Percentiles rank a stretch among this genome's conserved stretches.
These are phyloP conservation scores for Pedetes capensis DNA, from an alignment of 2,113 vertebrate species.

Conservation along the genomic window DNA sequence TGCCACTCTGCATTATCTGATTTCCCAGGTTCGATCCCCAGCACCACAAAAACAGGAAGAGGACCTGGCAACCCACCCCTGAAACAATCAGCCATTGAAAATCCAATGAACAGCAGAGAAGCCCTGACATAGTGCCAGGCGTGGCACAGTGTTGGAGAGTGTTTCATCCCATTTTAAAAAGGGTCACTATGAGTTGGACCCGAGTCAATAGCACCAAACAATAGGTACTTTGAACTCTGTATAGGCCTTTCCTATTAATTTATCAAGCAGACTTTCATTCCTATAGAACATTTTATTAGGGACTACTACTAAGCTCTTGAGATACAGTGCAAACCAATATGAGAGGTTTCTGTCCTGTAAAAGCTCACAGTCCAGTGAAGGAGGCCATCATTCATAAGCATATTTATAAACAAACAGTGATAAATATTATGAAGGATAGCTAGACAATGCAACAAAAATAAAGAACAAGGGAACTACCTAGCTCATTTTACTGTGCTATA, in stretches of 20 bases:
- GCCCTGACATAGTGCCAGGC: too few relatives aligned
- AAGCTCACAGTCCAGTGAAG: neutral
- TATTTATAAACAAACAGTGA: neutral
- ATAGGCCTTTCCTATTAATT: neutral
- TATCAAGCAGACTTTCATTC: neutral
- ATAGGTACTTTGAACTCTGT: too few relatives aligned
- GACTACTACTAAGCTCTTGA: neutral
- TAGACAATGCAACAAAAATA: neutral
- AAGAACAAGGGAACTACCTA: neutral
- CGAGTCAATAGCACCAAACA: too few relatives aligned
- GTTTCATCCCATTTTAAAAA: too few relatives aligned
- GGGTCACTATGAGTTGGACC: too few relatives aligned
- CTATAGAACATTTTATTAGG: neutral
- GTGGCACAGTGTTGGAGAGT: too few relatives aligned
- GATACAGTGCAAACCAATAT: neutral
- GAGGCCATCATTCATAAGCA: neutral
- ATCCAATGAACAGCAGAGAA: too few relatives aligned
- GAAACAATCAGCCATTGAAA: too few relatives aligned
- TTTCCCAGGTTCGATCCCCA: too few relatives aligned
- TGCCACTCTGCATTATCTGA: too few relatives aligned
- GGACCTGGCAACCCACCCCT: too few relatives aligned
- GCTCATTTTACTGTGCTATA: neutral
- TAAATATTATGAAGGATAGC: neutral
- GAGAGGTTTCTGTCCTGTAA: neutral
- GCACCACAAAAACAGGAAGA: too few relatives aligned